Evolutionary conservation across 37 sponge, comb jelly and placozoan genomes (phyloP), one percentile per base, ranked within the genome.

Genomic region (Bolinopsis microptera): DNA sequence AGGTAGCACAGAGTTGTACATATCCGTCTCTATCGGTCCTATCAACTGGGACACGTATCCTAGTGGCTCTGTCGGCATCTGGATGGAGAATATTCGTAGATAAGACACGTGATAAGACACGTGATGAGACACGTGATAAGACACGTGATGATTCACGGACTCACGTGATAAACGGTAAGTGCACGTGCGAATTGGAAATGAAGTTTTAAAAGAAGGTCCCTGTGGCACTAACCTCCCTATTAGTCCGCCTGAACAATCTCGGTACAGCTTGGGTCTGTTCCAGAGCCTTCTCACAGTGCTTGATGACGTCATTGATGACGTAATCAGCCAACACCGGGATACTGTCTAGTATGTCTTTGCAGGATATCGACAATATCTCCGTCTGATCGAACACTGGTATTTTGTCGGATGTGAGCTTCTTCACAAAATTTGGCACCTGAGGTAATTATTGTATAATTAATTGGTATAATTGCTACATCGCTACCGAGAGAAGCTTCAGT

Each of bases 191-290:
- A n/a, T n/a, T n/a, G n/a, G n/a, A n/a, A n/a, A n/a, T n/a, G n/a
- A n/a, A n/a, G n/a, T n/a, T n/a, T n/a, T n/a, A n/a, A n/a, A n/a
- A n/a, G n/a, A n/a, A n/a, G n/a, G n/a, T n/a, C n/a, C n/a, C n/a
- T n/a, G n/a, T n/a, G n/a, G n/a, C n/a, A 48, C 61, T 16, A 0
- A 82, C 97, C 94, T 98, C 97, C 72, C 95, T 93, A 61, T 97
- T 97, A 0, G 99, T 98, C 35, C 96, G 93, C 0, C 99, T 92
- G 77, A 95, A 98, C 18, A 96, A 95, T 88, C 99, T 83, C 0
- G 99, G 97, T 0, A 98, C 95, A 9, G 96, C 95, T 68, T 95
- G 93, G 0, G 96, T 96, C 33, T 95, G 92, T 21, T 97, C 98
- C 67, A 98, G 92, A 0, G 76, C 80, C 18, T 92, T 76, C 28